Conservation (phyloP, 1,140 invertebrate genomes). For the Hestina assimilis region DNA sequence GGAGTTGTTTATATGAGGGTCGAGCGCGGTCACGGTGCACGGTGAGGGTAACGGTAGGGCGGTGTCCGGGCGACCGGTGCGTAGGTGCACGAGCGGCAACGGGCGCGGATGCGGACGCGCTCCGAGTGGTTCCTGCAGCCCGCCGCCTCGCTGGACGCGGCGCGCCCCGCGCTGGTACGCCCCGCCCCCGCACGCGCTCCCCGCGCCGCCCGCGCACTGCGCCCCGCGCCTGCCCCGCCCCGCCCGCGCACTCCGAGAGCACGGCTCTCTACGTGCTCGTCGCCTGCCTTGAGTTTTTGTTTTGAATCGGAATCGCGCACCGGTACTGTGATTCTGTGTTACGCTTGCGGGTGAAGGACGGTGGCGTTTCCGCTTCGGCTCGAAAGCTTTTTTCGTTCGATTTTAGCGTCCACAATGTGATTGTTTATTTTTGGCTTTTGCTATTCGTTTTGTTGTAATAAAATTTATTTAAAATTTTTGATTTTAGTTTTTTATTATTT, state of each 20-base stretch:
- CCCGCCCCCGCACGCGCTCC: constrained; percentile 17
- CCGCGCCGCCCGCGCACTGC: constrained; percentile 20
- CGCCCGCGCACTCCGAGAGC: constrained; percentile 48
- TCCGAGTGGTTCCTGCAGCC: constrained; percentile 96
- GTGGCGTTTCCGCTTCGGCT: constrained; percentile 36
- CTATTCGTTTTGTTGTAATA: neutral
- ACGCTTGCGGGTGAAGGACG: constrained; percentile 41
- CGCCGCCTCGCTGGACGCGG: constrained; percentile 79
- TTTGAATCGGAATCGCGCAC: constrained; percentile 60
- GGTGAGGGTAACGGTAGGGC: constrained; percentile 17
- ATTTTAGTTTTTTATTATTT: too few relatives aligned
- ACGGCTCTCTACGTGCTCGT: constrained; percentile 75
- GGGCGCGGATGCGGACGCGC: constrained; percentile 93
- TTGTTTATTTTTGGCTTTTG: neutral
- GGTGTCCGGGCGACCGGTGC: constrained; percentile 30
- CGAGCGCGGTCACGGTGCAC: constrained; percentile 11
- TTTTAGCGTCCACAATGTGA: neutral
- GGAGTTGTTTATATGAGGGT: constrained; percentile 20
- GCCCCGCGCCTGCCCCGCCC: constrained; percentile 22
- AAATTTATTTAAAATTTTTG: too few relatives aligned
- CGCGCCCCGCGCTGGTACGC: constrained; percentile 30
- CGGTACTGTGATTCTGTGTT: constrained; percentile 63
- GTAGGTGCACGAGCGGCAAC: constrained; percentile 95
- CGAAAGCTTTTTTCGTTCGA: neutral
- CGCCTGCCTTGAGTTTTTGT: constrained; percentile 79